Base-by-base conservation (phyloP, 2,113 vertebrate genomes). In the Procavia capensis region DNA sequence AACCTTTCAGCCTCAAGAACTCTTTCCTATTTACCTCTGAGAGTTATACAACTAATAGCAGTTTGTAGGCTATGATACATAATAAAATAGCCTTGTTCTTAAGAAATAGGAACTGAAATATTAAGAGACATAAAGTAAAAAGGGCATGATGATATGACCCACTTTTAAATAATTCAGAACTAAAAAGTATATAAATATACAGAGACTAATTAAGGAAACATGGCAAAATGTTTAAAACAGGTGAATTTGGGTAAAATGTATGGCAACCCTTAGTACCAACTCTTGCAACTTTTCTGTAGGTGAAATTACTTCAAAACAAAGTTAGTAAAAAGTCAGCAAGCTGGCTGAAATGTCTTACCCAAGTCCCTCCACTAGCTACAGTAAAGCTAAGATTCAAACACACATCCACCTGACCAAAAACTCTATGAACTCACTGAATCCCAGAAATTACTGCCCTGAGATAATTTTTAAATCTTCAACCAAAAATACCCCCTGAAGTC, bases 271-370 rank as follows among this genome's bases (percentile, higher is more conserved):
- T 20, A 82, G 11, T 47, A 94, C 19, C 66, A 81, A 81, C 47
- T 81, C 68, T 81, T 45, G 1, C 2, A 54, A 43, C 24, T 81
- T 39, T 92, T 92, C 74, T 85, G 24, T n/a, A 81, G 68, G 45
- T 79, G 61, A 85, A 85, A 88, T 75, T 94, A 85, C 54, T 90
- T 92, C 45, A 92, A 82, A 94, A 80, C 47, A 84, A 78, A 94
- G 22, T 75, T 80, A 59, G n/a, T 2, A 14, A 16, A 78, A 95
- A 59, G 47, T 92, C 31, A 86, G n/a, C 8, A 85, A 75, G n/a
- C n/a, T 70, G 24, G 24, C 27, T 81, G 6, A 92, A 91, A n/a
- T 81, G 89, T 66, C 22, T 80, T 74, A 47, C 6, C 64, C 25
- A 92, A 85, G 61, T 50, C 47, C 45, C 10, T 96, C 45, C 75